These are phyloP conservation scores for Ceyx cyanopectus DNA, from an alignment of 2,113 vertebrate species.

Conservation along the genomic window DNA sequence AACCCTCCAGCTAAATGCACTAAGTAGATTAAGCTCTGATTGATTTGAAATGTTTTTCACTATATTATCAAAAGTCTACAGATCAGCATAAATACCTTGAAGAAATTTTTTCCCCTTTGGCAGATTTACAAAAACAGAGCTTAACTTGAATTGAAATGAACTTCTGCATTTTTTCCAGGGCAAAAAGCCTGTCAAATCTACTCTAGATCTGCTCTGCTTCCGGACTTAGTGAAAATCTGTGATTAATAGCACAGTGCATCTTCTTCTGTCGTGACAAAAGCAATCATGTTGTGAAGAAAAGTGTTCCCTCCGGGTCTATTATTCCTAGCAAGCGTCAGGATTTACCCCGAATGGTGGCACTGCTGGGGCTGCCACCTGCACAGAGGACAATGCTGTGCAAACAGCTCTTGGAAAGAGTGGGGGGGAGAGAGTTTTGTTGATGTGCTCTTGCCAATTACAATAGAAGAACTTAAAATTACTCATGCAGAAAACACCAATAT, in stretches of 20 bases:
- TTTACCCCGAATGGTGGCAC: not conserved
- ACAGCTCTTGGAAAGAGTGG: not conserved
- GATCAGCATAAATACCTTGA: constrained; percentile 61
- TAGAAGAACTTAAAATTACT: not conserved
- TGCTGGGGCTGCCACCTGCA: not conserved
- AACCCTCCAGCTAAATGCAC: constrained; percentile 49
- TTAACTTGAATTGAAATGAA: constrained; percentile 63
- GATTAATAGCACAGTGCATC: not conserved
- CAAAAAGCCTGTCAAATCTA: constrained; percentile 42
- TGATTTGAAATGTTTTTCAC: constrained; percentile 64
- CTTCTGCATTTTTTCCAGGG: constrained; percentile 56
- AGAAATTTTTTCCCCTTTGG: constrained; percentile 53
- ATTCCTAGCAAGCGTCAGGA: not conserved
- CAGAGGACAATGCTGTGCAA: not conserved
- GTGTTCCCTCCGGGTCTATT: not conserved
- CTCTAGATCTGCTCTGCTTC: constrained; percentile 20
- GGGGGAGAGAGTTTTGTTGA: not conserved
- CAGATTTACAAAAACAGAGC: constrained; percentile 62
- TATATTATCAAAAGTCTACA: constrained; percentile 58
- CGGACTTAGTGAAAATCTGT: not conserved
- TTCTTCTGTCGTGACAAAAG: not conserved
- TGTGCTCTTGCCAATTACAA: not conserved
- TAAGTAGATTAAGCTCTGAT: constrained; percentile 68
- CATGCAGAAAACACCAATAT: not conserved
- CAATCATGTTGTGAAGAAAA: not conserved